phyloP scores from a whole-genome alignment of 2,113 vertebrate species.

The human region DNA sequence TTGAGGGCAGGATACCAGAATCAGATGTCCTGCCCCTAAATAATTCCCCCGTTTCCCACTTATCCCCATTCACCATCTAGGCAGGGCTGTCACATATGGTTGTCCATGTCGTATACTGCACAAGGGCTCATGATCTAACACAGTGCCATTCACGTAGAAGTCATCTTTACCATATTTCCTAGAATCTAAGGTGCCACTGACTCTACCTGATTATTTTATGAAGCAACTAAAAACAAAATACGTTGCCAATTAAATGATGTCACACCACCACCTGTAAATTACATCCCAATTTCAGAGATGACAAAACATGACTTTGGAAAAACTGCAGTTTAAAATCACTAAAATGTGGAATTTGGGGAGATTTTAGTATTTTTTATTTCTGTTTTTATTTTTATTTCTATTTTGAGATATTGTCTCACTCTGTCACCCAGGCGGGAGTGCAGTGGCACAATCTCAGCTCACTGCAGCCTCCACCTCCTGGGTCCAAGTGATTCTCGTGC shows the following conservation, averaged over 20 bases:
- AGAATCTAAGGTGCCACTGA: not conserved
- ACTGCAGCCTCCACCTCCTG: too few species aligned
- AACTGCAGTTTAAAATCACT: not conserved
- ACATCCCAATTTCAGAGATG: not conserved
- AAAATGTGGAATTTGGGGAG: not conserved
- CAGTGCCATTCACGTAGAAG: not conserved
- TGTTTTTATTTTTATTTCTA: not conserved
- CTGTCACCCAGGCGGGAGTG: too few species aligned
- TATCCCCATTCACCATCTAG: not conserved
- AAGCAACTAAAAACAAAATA: conserved; percentile 8
- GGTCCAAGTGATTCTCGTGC: too few species aligned
- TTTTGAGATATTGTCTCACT: too few species aligned
- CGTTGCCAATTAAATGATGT: not conserved
- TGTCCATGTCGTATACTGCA: not conserved
- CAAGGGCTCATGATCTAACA: not conserved
- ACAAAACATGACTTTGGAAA: not conserved
- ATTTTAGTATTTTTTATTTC: not conserved
- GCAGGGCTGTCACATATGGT: not conserved
- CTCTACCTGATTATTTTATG: not conserved
- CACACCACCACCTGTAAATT: not conserved
- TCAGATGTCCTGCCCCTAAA: not conserved
- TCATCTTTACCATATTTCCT: not conserved
- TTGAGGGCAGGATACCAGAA: not conserved
- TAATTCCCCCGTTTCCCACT: not conserved
- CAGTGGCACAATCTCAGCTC: too few species aligned